phyloP scores from a whole-genome alignment of 2,113 vertebrate genomes.

The Columbina picui region DNA sequence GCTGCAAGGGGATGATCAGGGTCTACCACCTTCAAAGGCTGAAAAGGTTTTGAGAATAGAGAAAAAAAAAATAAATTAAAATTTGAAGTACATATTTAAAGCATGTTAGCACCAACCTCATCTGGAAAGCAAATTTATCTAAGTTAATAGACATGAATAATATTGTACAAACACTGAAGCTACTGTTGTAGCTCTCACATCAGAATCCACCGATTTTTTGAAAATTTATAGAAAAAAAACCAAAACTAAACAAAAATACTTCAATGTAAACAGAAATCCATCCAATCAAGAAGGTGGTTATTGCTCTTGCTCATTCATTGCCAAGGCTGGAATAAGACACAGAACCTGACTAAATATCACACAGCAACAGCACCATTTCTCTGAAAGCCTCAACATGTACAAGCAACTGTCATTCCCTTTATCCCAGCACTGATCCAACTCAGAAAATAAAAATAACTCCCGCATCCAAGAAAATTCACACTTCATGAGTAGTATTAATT shows the following conservation, averaged over 20 bases:
- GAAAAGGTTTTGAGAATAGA: neutral
- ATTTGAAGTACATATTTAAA: neutral
- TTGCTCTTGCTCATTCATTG: neutral
- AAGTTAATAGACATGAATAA: neutral
- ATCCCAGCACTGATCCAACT: neutral
- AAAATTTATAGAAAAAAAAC: neutral
- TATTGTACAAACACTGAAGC: neutral
- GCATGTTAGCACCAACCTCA: neutral
- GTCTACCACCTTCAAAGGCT: constrained; percentile 96
- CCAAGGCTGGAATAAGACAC: neutral
- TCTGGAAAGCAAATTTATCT: neutral
- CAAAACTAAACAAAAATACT: neutral
- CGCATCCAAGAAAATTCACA: neutral
- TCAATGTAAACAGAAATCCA: neutral
- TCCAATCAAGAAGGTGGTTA: neutral
- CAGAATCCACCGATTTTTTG: neutral
- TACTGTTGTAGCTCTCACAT: neutral
- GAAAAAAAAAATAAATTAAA: neutral
- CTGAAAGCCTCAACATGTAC: neutral
- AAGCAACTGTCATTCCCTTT: neutral
- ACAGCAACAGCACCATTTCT: neutral
- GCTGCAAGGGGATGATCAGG: constrained; percentile 94
- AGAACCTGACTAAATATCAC: neutral
- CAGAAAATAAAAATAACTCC: neutral
- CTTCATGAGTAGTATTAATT: neutral